Evolutionary conservation across 92 coral and sea anemone genomes (phyloP), one percentile per base, ranked within the genome.

Genomic region (Pocillopora grandis): DNA sequence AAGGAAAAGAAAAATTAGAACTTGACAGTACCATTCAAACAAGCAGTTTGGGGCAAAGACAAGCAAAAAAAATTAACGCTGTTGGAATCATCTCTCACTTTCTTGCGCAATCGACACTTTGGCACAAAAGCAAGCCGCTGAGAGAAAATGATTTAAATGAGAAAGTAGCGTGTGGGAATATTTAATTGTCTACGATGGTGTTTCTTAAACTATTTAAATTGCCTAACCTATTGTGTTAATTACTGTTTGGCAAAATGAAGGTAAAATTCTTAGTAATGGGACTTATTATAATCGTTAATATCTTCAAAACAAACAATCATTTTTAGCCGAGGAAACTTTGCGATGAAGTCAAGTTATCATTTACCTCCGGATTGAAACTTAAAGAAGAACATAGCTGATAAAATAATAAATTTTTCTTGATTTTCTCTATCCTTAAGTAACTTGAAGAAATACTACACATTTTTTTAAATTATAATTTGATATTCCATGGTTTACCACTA

Each of bases 161-260:
- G 33, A 31, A 12, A 58, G 75, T 55, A 60, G 36, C 16, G 56
- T 61, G 23, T 61, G 68, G 16, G 76, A 35, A 55, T 10, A 35
- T 27, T 35, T 21, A 59, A 61, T 58, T 59, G 17, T 58, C 14
- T 27, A 17, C 19, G 33, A 16, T 58, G 27, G 80, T 35, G 27
- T 76, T 18, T 23, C 12, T 59, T 10, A 60, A 76, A 36, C 66
- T 57, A 76, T 67, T 31, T 76, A 76, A 60, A 61, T n/a, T 19
- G 57, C 58, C 80, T 35, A 59, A 60, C 55, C 19, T 66, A 35
- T 75, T 4, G 48, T 18, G 69, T 76, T 76, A 36, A 76, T 59
- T 76, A 18, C 80, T 7, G 52, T 18, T 37, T 59, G 68, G 57
- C 57, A 15, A 9, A 61, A 56, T 59, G 9, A 67, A 19, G 13